Base-by-base conservation (phyloP, 2,797 vertebrate species). In the Tadarida brasiliensis region DNA sequence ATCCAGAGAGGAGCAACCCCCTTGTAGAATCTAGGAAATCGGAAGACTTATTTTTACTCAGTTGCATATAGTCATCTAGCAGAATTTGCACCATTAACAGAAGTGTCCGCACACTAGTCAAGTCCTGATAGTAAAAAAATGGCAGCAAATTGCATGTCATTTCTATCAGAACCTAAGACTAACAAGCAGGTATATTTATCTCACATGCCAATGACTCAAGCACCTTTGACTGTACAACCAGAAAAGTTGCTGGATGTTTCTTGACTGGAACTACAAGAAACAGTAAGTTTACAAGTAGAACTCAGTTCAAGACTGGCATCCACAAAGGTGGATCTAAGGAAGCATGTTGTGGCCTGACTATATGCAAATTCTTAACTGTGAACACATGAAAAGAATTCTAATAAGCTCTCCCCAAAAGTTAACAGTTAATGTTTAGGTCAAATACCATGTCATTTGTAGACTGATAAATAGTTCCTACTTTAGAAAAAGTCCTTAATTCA, bases 151-250 rank as follows among this genome's bases (percentile, higher is more conserved):
- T 91, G 70, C 97, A 94, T 98, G 98, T 90, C 98, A 98, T 97
- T 95, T 98, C 98, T 98, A 98, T 98, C 99, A 98, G 97, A 99
- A 99, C 99, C 71, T 7, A n/a, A 96, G 98, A 98, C 99, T 98
- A 98, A 97, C 94, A 97, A 98, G 98, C 99, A 99, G 99, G 99
- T 99, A 74, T 99, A 98, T 98, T 99, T 95, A 54, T 99, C 98
- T 99, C 97, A 99, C 99, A 99, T 99, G 99, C 99, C 99, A 99
- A 99, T 99, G 99, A 99, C 99, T 99, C 99, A 99, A 99, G 99
- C 99, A 99, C 99, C 99, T 99, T 99, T 97, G 98, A 99, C 99
- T 97, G 97, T 99, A 99, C 99, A 99, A 99, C 99, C 98, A 94
- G 87, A 94, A 91, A 99, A 99, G 99, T 99, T 99, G 99, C 98